Evolutionary conservation across 2,888 invertebrate species (phyloP).

Genomic region (Sphinx pinastri): DNA sequence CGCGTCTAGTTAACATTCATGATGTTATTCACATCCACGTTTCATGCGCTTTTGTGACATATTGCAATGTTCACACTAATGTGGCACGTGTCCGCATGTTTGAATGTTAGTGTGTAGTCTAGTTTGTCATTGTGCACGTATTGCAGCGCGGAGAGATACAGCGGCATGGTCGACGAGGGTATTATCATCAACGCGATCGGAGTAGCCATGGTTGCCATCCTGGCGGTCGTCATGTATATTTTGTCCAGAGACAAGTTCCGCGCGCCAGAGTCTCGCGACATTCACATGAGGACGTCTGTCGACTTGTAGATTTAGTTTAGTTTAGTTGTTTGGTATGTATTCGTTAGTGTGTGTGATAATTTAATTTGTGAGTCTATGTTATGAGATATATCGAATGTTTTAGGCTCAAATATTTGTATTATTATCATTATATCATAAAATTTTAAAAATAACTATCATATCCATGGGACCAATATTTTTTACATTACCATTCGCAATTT

Average conservation of each 20-base stretch:
- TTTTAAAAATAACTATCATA: background rate
- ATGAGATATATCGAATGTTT: background rate
- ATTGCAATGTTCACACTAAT: constrained; percentile 26
- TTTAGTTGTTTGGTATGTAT: constrained; percentile 10
- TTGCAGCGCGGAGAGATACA: constrained; percentile 82
- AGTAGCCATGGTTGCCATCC: constrained; percentile 85
- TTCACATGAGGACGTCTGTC: constrained; percentile 82
- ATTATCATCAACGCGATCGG: constrained; percentile 88
- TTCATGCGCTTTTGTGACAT: constrained; percentile 18
- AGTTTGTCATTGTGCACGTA: constrained; percentile 62
- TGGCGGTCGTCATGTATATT: constrained; percentile 87
- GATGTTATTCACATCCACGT: background rate
- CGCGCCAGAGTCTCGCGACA: constrained; percentile 67
- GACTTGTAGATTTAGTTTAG: constrained; percentile 71
- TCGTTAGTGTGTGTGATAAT: constrained; percentile 15
- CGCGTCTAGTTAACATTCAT: background rate
- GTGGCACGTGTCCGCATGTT: constrained; percentile 27
- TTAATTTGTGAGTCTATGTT: background rate
- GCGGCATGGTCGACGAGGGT: constrained; percentile 85
- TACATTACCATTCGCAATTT: background rate
- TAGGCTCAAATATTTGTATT: constrained; percentile 16
- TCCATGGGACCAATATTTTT: background rate
- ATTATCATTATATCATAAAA: background rate
- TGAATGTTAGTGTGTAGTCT: constrained; percentile 35
- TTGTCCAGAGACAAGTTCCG: constrained; percentile 85